Evolutionary conservation across 1,140 invertebrate species (phyloP).

Genomic region (Drusus annulatus): DNA sequence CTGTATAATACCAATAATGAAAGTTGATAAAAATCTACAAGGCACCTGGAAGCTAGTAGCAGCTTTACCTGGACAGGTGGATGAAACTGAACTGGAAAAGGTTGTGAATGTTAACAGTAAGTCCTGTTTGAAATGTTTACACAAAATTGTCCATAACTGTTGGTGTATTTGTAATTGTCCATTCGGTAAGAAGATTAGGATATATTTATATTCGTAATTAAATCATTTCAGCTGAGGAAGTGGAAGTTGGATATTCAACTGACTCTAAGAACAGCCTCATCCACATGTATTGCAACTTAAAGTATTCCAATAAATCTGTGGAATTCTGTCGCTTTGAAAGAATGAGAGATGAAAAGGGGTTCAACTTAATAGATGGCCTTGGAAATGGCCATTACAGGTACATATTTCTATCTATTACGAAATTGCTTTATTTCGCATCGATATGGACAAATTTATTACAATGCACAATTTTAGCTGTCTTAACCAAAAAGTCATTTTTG

Average conservation of each 20-base stretch:
- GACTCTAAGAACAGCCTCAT: constrained; percentile 61
- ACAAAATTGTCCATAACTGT: no score
- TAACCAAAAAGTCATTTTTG: no score
- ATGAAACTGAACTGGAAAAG: constrained; percentile 61
- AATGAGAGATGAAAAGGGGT: constrained; percentile 63
- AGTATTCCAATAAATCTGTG: constrained; percentile 64
- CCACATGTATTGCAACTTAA: constrained; percentile 66
- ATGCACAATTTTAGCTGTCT: no score
- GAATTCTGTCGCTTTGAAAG: constrained; percentile 69
- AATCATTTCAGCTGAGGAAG: constrained; percentile 61
- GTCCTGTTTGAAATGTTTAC: not conserved
- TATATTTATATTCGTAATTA: no score
- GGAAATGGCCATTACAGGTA: constrained; percentile 67
- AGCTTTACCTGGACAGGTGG: constrained; percentile 62
- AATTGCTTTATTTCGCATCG: no score
- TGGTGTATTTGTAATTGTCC: no score
- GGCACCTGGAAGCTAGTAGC: constrained; percentile 64
- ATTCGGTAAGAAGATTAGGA: no score
- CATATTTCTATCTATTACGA: no score
- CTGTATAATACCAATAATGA: constrained; percentile 63
- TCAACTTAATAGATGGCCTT: constrained; percentile 66
- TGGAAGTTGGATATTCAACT: constrained; percentile 64
- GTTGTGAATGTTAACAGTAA: constrained; percentile 62
- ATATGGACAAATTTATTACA: no score
- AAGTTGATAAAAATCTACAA: constrained; percentile 64